Evolutionary conservation across 2,888 invertebrate genomes (phyloP).

Genomic region (Lepas anatifera): DNA sequence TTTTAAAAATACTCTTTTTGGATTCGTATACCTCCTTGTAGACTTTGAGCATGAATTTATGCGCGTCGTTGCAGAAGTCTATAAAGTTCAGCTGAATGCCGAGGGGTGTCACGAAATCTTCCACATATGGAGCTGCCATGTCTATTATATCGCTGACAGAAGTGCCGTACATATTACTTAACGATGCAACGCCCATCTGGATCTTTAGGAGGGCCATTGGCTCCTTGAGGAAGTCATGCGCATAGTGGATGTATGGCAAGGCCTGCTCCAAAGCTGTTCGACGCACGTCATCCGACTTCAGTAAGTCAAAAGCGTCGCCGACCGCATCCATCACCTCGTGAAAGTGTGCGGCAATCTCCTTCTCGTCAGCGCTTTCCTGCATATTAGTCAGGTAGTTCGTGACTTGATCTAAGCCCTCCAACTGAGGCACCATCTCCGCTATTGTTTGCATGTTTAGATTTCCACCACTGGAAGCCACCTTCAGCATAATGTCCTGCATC

Average conservation of each 20-base stretch:
- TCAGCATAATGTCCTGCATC: not conserved
- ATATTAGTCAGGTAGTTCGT: not conserved
- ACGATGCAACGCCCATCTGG: slow-evolving; percentile 7
- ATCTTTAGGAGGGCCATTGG: slow-evolving; percentile 8
- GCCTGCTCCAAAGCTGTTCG: not conserved
- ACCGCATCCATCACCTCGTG: not conserved
- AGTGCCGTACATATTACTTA: not conserved
- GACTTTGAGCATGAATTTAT: not conserved
- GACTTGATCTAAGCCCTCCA: not conserved
- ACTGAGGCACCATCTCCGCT: not conserved
- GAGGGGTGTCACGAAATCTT: not conserved
- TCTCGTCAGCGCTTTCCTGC: slow-evolving; percentile 1
- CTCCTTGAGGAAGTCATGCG: slow-evolving; percentile 9
- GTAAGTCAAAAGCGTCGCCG: not conserved
- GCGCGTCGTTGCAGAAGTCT: not conserved
- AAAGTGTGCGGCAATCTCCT: slow-evolving; percentile 1
- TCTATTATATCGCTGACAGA: not conserved
- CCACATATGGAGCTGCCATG: not conserved
- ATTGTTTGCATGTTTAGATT: not conserved
- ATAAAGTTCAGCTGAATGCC: not conserved
- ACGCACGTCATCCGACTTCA: not conserved
- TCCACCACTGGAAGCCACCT: not conserved
- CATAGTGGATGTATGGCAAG: not conserved
- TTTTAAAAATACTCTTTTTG: not conserved
- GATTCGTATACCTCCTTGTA: slow-evolving; percentile 2